Percentiles rank a stretch among this genome's conserved stretches.
Conservation (phyloP, 2,888 invertebrate genomes). For the Coelinius sp. region DNA sequence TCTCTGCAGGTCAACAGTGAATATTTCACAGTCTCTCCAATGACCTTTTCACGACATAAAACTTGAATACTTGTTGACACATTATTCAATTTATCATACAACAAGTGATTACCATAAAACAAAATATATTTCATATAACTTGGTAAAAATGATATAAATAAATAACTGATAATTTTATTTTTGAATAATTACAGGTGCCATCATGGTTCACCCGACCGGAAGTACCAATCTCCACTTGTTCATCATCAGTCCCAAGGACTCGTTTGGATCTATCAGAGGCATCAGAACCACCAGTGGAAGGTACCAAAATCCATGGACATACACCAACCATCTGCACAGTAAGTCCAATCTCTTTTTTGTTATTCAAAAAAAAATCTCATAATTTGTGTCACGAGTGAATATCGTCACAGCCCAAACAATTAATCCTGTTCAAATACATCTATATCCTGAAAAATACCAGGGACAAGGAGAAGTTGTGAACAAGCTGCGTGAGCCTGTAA, state of each 20-base stretch:
- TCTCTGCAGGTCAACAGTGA: slow-evolving; percentile 21
- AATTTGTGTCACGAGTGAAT: slow-evolving; percentile 43
- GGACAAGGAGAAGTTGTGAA: slow-evolving; percentile 34
- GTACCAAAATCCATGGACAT: slow-evolving; percentile 64
- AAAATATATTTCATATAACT: too few species aligned
- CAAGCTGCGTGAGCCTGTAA: slow-evolving; percentile 42
- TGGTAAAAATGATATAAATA: too few species aligned
- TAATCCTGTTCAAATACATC: background rate
- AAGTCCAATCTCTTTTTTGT: slow-evolving; percentile 45
- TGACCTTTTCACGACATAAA: slow-evolving; percentile 9
- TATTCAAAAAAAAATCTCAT: background rate
- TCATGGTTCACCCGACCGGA: slow-evolving; percentile 65
- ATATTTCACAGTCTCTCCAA: slow-evolving; percentile 22
- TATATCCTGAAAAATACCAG: background rate
- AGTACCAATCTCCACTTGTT: slow-evolving; percentile 52
- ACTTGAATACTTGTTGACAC: slow-evolving; percentile 40
- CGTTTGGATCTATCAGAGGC: slow-evolving; percentile 49
- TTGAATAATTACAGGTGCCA: slow-evolving; percentile 45
- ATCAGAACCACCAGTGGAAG: slow-evolving; percentile 52
- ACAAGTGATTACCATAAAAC: background rate
- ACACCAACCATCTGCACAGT: slow-evolving; percentile 67
- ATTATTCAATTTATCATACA: slow-evolving; percentile 27
- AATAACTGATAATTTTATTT: background rate
- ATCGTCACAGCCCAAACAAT: slow-evolving; percentile 29
- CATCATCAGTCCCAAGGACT: slow-evolving; percentile 36